phyloP scores from a whole-genome alignment of 2,888 invertebrate species.

The Pseudeuparius sepicola region DNA sequence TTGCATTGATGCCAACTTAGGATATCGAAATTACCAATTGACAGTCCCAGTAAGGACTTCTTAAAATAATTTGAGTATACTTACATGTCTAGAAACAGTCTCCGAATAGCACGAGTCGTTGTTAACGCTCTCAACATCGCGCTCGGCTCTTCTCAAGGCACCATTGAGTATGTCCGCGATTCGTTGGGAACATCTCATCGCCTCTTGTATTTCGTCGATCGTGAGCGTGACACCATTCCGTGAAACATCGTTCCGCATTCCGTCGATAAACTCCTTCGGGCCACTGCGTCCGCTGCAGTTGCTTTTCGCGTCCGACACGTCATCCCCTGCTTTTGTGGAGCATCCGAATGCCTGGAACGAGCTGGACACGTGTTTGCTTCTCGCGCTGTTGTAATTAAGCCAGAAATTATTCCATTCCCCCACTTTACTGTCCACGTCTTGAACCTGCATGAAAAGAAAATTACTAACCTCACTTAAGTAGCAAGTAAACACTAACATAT shows the following conservation, averaged over 20 bases:
- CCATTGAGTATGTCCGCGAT: slow-evolving; percentile 37
- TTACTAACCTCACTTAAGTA: no score
- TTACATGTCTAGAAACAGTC: slow-evolving; percentile 26
- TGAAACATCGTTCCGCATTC: no score
- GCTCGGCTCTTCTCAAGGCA: slow-evolving; percentile 33
- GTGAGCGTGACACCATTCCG: slow-evolving; percentile 29
- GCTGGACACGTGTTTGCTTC: slow-evolving; percentile 33
- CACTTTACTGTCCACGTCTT: slow-evolving; percentile 34
- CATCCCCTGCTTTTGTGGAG: slow-evolving; percentile 28
- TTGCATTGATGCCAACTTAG: no score
- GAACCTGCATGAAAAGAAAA: no score
- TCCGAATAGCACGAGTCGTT: slow-evolving; percentile 35
- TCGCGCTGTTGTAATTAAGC: slow-evolving; percentile 38
- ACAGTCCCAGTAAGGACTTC: no score
- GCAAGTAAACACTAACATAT: no score
- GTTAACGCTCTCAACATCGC: slow-evolving; percentile 31
- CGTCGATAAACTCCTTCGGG: no score
- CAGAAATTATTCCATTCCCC: slow-evolving; percentile 42
- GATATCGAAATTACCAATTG: no score
- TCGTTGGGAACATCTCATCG: slow-evolving; percentile 34
- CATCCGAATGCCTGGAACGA: slow-evolving; percentile 28
- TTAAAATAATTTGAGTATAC: no score
- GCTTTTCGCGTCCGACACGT: slow-evolving; percentile 35
- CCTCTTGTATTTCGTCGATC: slow-evolving; percentile 36
- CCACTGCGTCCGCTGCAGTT: slow-evolving; percentile 36